Base-by-base conservation (phyloP, 1,140 invertebrate genomes). In the Lucilia sericata region DNA sequence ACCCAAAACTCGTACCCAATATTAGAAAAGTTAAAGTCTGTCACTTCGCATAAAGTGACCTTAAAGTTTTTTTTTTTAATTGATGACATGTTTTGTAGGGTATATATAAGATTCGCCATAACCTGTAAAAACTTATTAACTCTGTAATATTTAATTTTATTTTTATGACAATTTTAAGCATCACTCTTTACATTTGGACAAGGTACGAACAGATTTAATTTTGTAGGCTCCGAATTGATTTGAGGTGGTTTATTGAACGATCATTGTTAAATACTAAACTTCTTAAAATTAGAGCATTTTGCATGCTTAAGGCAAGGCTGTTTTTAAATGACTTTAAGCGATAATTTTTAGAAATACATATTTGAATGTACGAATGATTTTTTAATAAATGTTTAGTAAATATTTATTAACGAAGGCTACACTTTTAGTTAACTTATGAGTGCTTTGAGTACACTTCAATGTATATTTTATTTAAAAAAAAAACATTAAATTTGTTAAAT, bases 271-370 rank as follows among this genome's bases (percentile, higher is more conserved):
- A 17, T 55, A 21, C 12, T 10, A n/a, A 70, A 70, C 19, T 21
- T 25, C 21, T 70, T 70, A 70, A 70, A 70, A 70, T 70, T 70
- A 21, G 65, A 70, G 5, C 65, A 70, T 70, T 21, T 49, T 80
- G 76, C 21, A 30, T 80, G 76, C 76, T 80, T 80, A 78, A 80
- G 76, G 42, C 76, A 80, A 80, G 76, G 76, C 42, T 17, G 4
- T 42, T n/a, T 55, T 55, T 5, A 17, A 55, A 14, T 55, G 17
- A 55, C 51, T 14, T 13, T 12, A 55, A 55, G 51, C 42, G 2
- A 42, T 8, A 42, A 42, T 42, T 30, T 30, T 8, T 0, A 36
- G 36, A 4, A 3, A 36, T 36, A 36, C 36, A 36, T 36, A 36
- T 36, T 4, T 36, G 36, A 36, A 36, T 51, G 49, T 51, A 51